Evolutionary conservation across 2,113 vertebrate species (phyloP).

Genomic region (Labrus mixtus): DNA sequence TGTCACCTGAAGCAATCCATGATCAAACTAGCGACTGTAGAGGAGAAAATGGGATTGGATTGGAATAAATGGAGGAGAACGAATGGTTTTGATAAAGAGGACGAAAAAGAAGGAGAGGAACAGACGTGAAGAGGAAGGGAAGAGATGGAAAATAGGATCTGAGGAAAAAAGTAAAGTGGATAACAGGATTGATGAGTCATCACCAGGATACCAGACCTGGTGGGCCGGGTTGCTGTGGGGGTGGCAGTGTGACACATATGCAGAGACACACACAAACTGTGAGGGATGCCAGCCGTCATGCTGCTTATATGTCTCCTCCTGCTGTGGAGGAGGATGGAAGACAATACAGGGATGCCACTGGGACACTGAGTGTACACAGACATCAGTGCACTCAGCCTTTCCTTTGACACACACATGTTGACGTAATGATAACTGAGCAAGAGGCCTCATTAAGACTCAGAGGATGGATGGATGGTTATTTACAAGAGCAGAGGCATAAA

Average conservation of each 20-base stretch:
- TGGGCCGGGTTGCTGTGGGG: slow-evolving; percentile 70
- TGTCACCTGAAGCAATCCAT: neutral
- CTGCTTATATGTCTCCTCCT: slow-evolving; percentile 57
- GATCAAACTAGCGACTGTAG: neutral
- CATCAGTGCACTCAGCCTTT: slow-evolving; percentile 4
- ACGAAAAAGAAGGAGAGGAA: neutral
- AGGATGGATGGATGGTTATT: slow-evolving; percentile 52
- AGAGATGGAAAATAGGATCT: neutral
- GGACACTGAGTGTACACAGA: slow-evolving; percentile 31
- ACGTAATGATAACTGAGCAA: slow-evolving; percentile 21
- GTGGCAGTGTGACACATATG: slow-evolving; percentile 70
- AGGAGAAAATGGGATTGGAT: neutral
- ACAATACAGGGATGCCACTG: slow-evolving; percentile 65
- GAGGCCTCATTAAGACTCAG: slow-evolving; percentile 45
- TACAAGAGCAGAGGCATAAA: slow-evolving; percentile 6
- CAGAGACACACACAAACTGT: slow-evolving; percentile 44
- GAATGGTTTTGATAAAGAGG: slow-evolving; percentile 23
- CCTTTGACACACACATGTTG: slow-evolving; percentile 1
- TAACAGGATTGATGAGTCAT: slow-evolving; percentile 67
- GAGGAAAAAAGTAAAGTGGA: neutral
- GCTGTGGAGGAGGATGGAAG: slow-evolving; percentile 63
- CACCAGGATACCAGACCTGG: slow-evolving; percentile 59
- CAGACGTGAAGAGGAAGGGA: neutral
- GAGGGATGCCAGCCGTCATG: slow-evolving; percentile 45
- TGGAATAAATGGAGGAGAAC: slow-evolving; percentile 18